Base-by-base conservation (phyloP, 2,797 vertebrate genomes). In the Sebastes minor region DNA sequence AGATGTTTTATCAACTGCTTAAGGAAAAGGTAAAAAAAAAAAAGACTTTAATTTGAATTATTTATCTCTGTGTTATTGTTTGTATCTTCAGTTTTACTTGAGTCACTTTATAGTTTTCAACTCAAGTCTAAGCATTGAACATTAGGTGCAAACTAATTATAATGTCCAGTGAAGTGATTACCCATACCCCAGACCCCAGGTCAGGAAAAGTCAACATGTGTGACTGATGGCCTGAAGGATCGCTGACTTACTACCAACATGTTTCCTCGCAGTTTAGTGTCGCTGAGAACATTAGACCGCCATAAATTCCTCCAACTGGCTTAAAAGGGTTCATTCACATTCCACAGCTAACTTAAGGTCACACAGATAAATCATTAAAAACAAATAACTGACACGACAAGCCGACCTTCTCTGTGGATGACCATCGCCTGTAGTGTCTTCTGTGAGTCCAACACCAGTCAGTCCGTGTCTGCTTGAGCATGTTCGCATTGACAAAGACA, bases 281-380 rank as follows among this genome's bases (percentile, higher is more conserved):
- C 20, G 4, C 66, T 62, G 42, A 74, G 57, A 78, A n/a, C 18
- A 62, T 80, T 64, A 63, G 6, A 25, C 25, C 2, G 18, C 69
- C 75, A 73, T 88, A 81, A 89, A 90, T 89, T 81, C 46, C 68
- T 75, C 63, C 61, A 76, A 86, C 71, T 52, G 9, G 16, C 74
- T 60, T 22, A 16, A 81, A 74, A 86, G 38, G 42, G n/a, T 49
- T 23, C 30, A 13, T 80, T 82, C 56, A 75, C 87, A 88, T 90
- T 91, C 87, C 83, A 64, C 66, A 69, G 62, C 20, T 16, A 66
- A 66, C 60, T 66, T 73, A 35, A 74, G 64, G 59, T 74, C 72
- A 57, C n/a, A 74, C 38, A 46, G 66, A 49, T 83, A 76, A 86
- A 80, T 88, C 78, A 69, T 57, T 82, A 22, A 79, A 79, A 84